A percentile compares a stretch with the other conserved stretches of the same genome.
phyloP scores from a whole-genome alignment of 2,888 invertebrate genomes.

The Hemicrepidius hirtus region DNA sequence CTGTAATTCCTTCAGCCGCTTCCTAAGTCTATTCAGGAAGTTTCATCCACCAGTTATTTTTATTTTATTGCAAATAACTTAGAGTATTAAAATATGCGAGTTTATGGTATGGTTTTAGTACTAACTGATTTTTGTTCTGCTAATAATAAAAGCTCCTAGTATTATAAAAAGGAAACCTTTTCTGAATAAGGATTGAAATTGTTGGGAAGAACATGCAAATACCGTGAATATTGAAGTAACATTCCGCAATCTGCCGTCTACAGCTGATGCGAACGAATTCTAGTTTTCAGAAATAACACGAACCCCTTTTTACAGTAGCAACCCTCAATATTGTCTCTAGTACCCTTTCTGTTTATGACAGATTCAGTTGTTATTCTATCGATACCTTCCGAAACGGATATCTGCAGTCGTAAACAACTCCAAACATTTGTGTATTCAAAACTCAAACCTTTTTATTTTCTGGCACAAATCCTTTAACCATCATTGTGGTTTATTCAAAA shows the following conservation, averaged over 20 bases:
- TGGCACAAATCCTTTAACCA: neutral
- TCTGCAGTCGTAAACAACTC: neutral
- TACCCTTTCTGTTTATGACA: conserved; percentile 9
- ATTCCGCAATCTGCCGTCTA: conserved; percentile 12
- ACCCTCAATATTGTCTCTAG: neutral
- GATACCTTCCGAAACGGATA: neutral
- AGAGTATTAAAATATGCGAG: too few species aligned
- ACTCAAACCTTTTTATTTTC: neutral
- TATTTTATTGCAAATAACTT: too few species aligned
- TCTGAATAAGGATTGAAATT: neutral
- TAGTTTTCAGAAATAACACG: conserved; percentile 17
- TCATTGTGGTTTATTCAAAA: neutral
- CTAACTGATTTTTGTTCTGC: too few species aligned
- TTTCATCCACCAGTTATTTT: too few species aligned
- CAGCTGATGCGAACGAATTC: conserved; percentile 12
- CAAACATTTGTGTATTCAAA: neutral
- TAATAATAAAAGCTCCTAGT: too few species aligned
- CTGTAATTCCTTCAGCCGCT: neutral
- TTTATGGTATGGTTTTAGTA: too few species aligned
- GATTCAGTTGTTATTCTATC: conserved; percentile 11
- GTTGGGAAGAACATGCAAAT: neutral
- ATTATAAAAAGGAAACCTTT: too few species aligned
- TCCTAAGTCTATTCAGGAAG: neutral
- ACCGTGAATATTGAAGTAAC: neutral
- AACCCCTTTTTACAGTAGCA: conserved; percentile 5